Evolutionary conservation across 2,113 vertebrate species (phyloP), one percentile per base, ranked within the genome.

Genomic region (Epinephelus cyanopodus): DNA sequence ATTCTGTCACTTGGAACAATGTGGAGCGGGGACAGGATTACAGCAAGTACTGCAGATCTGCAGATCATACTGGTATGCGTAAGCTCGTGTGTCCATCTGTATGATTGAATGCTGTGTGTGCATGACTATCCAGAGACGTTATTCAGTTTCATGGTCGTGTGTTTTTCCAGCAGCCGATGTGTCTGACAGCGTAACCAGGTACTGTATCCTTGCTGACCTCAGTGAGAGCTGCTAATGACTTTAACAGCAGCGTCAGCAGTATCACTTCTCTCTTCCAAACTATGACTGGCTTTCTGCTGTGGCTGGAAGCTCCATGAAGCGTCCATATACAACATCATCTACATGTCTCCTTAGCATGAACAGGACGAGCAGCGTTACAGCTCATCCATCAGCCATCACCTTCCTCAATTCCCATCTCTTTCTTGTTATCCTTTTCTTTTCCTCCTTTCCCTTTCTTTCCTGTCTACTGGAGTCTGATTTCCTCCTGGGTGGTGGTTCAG

Each of bases 101-200:
- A 60, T 91, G 90, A 89, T 85, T 79, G 57, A 86, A 79, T 81
- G 47, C 80, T 54, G 48, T 45, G 72, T 73, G 77, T 65, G 85
- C 84, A 69, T 73, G 81, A 73, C 82, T 81, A 62, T 84, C 78
- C 71, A 63, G 79, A 77, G 79, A 83, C 45, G 39, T 90, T 89
- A 66, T 85, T 90, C 67, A 86, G 89, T 88, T 91, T 88, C 63
- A 81, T 79, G 72, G 73, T 82, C 6, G 19, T 83, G 77, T 78
- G 65, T 88, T 91, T 90, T 91, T 91, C 85, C 83, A 90, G 81
- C 77, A 81, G 85, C 54, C 48, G 27, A 37, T 79, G 71, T 78
- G 66, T 85, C 81, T 89, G 88, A 89, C 89, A 82, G 89, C 47
- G 25, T 83, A 86, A 87, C 86, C 91, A 89, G 91, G 91, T 88